Base-by-base conservation (phyloP, 2,888 invertebrate genomes). In the Drosophila greeni region DNA sequence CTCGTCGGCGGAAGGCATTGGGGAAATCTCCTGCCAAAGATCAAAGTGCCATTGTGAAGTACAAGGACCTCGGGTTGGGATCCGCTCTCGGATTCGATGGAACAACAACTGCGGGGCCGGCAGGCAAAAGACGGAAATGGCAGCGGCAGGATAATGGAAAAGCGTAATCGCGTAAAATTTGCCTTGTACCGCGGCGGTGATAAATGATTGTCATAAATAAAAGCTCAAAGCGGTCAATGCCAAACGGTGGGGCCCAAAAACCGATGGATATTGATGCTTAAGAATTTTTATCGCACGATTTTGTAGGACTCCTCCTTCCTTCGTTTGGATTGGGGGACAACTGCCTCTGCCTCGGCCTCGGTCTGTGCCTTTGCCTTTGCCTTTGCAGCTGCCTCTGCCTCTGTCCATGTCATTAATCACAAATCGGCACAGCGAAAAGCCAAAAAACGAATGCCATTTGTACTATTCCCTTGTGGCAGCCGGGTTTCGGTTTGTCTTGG, bases 171-270 rank as follows among this genome's bases (percentile, higher is more conserved):
- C 74, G 74, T 61, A 70, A 76, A 79, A 84, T 84, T 81, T 78
- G 82, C 76, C 76, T 82, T 79, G 75, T 76, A 75, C 73, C 70
- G 61, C 59, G 54, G 42, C 51, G 54, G 84, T 86, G 87, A 86
- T 86, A 86, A 86, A 86, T 86, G 86, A 85, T 82, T 86, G 87
- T 86, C 86, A 86, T 86, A 86, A 86, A 86, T 86, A 86, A 86
- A 83, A 72, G 60, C 66, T 62, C 70, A 70, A 72, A 68, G 59
- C 54, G 61, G 61, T 60, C 66, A 71, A 51, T 55, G 53, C 52
- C 70, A 42, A 66, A 36, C 48, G 52, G 47, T 26, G 45, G 67
- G 60, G 70, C 66, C 73, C 69, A 64, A 67, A 61, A 68, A 66
- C 74, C 75, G 72, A 73, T 73, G 85, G 84, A 82, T 82, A 85